Evolutionary conservation across 2,888 invertebrate genomes (phyloP), one percentile per base, ranked within the genome.

Genomic region (Chironomus tentans): DNA sequence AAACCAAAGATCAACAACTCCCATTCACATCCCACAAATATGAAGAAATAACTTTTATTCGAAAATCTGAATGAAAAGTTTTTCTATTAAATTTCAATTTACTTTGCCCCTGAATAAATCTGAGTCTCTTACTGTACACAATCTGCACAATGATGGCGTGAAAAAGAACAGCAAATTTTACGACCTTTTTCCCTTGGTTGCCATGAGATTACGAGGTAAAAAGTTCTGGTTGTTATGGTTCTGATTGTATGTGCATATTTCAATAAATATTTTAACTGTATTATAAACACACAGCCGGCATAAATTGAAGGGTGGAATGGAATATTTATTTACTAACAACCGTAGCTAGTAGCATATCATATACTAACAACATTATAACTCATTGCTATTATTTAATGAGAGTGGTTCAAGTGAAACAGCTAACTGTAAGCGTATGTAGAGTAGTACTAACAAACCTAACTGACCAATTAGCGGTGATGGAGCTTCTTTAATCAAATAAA

Each of bases 71-170:
- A 38, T 6, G 21, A 28, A 47, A 70, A 70, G 18, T 70, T 70
- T 70, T 70, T 70, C 47, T 47, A 70, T 70, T 70, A 70, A 70
- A 70, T 70, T 70, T 70, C 70, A 70, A 70, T 70, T 56, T 56
- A 18, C 15, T 50, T 50, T 50, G n/a, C 4, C n/a, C 15, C 50
- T 56, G 7, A 18, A 18, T 7, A 56, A 6, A 15, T 50, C 50
- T 50, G 28, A 1, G 1, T 38, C 38, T 38, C 10, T 38, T 38
- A 38, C 10, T 1, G 38, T 38, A 2, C 28, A 28, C 28, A 28
- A 28, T 50, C 50, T 50, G 50, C 15, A 15, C n/a, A 50, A 15
- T 50, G 50, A 15, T 56, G 56, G 56, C 18, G 56, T 56, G 56
- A 56, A 56, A 56, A 56, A 18, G 56, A 18, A 15, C 18, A 56